These are phyloP conservation scores for Phymorhynchus buccinoides DNA, from an alignment of 1,140 invertebrate genomes.

Conservation along the genomic window DNA sequence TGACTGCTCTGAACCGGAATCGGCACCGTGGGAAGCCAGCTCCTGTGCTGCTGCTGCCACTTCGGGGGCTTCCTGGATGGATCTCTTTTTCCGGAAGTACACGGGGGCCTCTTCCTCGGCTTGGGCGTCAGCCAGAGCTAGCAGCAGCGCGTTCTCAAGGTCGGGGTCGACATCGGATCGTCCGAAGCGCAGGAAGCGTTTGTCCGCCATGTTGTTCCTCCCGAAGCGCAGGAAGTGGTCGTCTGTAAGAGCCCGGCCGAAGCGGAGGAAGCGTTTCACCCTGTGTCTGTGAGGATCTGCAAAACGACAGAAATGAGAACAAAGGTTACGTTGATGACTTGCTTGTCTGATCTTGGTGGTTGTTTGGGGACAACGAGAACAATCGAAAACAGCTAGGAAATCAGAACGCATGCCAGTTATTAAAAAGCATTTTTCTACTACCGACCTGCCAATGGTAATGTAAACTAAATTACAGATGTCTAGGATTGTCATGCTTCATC, in stretches of 20 bases:
- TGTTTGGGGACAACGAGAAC: too few species aligned
- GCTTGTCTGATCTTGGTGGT: too few species aligned
- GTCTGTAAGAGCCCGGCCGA: conserved; percentile 45
- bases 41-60: background rate
- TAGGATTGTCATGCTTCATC: too few species aligned
- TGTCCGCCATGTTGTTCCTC: conserved; percentile 42
- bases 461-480: too few species aligned
- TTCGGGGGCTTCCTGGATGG: background rate
- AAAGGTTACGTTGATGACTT: too few species aligned
- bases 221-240: conserved; percentile 51
- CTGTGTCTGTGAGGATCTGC: background rate
- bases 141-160: conserved; percentile 19
- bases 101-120: conserved; percentile 17
- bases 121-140: background rate
- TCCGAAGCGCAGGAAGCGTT: conserved; percentile 66
- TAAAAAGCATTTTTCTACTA: too few species aligned
- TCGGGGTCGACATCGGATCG: conserved; percentile 39
- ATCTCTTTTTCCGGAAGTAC: conserved; percentile 36
- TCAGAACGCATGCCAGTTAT: too few species aligned
- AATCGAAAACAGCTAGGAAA: too few species aligned
- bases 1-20: background rate
- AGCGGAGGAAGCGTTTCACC: conserved; percentile 49
- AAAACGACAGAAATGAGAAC: too few species aligned
- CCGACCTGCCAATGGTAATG: too few species aligned
- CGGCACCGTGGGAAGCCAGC: background rate